These are phyloP conservation scores for Pseudanteris insignis DNA, from an alignment of 2,888 invertebrate genomes.

Conservation along the genomic window DNA sequence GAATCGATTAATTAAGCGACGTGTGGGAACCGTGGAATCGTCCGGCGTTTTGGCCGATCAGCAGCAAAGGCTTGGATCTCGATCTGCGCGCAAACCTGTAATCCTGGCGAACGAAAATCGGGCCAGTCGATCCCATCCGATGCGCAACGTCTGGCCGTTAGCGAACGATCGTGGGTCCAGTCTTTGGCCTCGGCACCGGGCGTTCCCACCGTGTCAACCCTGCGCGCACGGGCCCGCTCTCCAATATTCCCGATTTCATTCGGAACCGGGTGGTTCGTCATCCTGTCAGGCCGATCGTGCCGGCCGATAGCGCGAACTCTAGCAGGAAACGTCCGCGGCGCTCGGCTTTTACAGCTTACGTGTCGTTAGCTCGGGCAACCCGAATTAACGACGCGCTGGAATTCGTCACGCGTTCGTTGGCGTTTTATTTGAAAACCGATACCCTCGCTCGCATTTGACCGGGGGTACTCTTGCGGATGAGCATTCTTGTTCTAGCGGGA, in stretches of 20 bases:
- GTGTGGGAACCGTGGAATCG: constrained; percentile 64
- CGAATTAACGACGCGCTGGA: constrained; percentile 43
- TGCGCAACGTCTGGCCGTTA: constrained; percentile 33
- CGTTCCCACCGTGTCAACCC: constrained; percentile 49
- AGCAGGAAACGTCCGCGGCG: constrained; percentile 44
- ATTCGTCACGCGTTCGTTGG: constrained; percentile 21
- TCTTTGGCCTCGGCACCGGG: constrained; percentile 44
- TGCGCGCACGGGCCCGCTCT: constrained; percentile 24
- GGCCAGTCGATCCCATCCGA: constrained; percentile 38
- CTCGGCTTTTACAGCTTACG: constrained; percentile 45
- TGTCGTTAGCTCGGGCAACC: constrained; percentile 41
- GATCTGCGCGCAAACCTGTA: constrained; percentile 67
- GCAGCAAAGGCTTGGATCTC: constrained; percentile 61
- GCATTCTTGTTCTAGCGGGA: constrained; percentile 28
- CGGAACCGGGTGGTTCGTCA: constrained; percentile 52
- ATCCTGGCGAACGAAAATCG: constrained; percentile 56
- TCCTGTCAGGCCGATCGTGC: constrained; percentile 50
- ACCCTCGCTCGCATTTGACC: constrained; percentile 16
- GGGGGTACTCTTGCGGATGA: constrained; percentile 13
- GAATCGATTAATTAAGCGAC: constrained; percentile 67
- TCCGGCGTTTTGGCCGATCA: constrained; percentile 56
- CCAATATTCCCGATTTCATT: constrained; percentile 36
- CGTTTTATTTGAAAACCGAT: constrained; percentile 20
- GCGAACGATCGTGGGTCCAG: too few relatives aligned
- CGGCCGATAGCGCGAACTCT: constrained; percentile 37